Base-by-base conservation (phyloP, 1,140 invertebrate species). In the Pygmarrhopalites habei region DNA sequence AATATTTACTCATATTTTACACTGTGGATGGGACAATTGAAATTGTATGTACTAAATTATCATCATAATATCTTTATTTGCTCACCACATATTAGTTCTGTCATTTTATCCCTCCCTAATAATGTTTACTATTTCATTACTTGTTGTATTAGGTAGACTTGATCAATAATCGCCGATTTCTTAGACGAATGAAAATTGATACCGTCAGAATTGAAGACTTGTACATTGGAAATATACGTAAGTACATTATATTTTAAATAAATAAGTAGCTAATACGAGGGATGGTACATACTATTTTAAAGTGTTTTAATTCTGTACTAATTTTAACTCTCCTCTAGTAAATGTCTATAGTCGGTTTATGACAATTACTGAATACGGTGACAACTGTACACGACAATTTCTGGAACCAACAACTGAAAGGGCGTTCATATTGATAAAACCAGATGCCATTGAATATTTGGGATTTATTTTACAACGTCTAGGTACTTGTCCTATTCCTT, bases 81-180 rank as follows among this genome's bases (percentile, higher is more conserved):
- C 39, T 41, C n/a, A 12, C n/a, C 10, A 12, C n/a, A n/a, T 12
- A 41, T 12, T n/a, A n/a, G n/a, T 10, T 12, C 39, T 41, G 39
- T 46, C 62, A 51, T 25, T 59, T 70, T 67, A n/a, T n/a, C n/a
- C n/a, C n/a, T n/a, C n/a, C n/a, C n/a, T 67, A 51, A 56, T 64
- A 56, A 51, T 25, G 59, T 46, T 30, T 58, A 47, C 51, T 53
- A 49, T 62, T 46, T n/a, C n/a, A n/a, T n/a, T n/a, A n/a, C n/a
- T n/a, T n/a, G n/a, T n/a, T n/a, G n/a, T 79, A 78, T 41, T 75
- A 91, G 88, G 90, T 81, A 78, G 89, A 92, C 74, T 73, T 87
- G 47, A 86, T 86, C 71, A 86, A 81, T 62, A 81, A 81, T 53
- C 83, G 85, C 74, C 82, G 80, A 1, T 93, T 93, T 77, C 75